Conservation (phyloP, 2,113 vertebrate species). For the Rissa tridactyla region DNA sequence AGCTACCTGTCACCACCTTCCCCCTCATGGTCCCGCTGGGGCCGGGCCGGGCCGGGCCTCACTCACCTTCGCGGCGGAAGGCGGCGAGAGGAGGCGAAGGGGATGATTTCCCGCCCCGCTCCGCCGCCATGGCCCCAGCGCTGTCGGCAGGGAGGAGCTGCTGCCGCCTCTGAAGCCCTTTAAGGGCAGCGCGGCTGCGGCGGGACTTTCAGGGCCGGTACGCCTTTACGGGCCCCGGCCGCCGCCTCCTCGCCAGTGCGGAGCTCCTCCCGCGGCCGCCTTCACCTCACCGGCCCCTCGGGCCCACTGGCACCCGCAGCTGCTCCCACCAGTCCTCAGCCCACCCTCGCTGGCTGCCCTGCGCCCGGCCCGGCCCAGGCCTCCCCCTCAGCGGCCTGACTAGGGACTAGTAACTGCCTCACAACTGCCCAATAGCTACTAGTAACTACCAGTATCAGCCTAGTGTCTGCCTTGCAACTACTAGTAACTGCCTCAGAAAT, state of each 20-base stretch:
- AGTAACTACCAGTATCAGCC: not conserved
- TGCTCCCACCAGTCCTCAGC: not conserved
- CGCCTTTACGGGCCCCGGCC: fast-evolving
- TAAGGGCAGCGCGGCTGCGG: not conserved
- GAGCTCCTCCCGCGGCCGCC: not conserved
- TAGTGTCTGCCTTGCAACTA: not conserved
- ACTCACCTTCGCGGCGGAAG: not conserved
- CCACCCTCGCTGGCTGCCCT: fast-evolving
- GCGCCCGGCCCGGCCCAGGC: not conserved
- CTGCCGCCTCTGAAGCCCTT: not conserved
- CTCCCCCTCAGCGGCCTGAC: not conserved
- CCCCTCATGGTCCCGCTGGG: not conserved
- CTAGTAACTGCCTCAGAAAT: not conserved
- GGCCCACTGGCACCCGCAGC: not conserved
- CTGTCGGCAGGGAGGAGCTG: not conserved
- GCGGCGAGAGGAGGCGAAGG: not conserved
- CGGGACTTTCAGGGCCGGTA: not conserved
- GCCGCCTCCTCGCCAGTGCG: fast-evolving
- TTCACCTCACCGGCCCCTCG: too few species aligned
- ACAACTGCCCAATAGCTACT: too few species aligned
- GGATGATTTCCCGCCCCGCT: not conserved
- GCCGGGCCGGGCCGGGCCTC: not conserved
- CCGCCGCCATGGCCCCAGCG: too few species aligned
- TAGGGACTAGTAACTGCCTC: not conserved
- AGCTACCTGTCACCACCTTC: not conserved